Evolutionary conservation across 64 coral and sea anemone species (phyloP), one percentile per base, ranked within the genome.

Genomic region (Dendronephthya gigantea): DNA sequence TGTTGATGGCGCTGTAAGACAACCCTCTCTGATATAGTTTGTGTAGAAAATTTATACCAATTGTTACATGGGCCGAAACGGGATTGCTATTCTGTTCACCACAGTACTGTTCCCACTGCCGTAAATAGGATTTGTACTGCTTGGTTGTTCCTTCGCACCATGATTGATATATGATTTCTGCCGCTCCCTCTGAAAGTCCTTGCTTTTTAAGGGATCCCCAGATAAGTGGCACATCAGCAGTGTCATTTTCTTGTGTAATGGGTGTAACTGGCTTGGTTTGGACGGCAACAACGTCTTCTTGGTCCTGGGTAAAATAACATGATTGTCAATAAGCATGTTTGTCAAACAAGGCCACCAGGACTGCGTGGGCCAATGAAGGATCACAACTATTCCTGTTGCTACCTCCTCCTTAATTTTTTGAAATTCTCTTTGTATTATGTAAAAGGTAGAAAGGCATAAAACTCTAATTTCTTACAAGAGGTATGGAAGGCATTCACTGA

Each of bases 401-500:
- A 50, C 50, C 16, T 84, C 52, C 22, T 89, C 82, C 41, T 83
- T 38, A 70, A 91, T 40, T 68, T 91, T 91, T 82, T 91, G 90
- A 49, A 91, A 56, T 9, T n/a, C 72, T 25, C 28, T 31, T 34
- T 17, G 29, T 16, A 88, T 81, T 40, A 88, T 79, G 59, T 82
- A 87, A 82, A 85, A 90, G 83, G 83, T 35, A 56, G 89, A 30
- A 90, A 85, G 7, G 83, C 90, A 87, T 91, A 66, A 82, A 87
- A 91, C 34, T 15, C 35, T 52, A 85, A 52, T 79, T 32, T 48
- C 49, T 22, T 48, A 82, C 88, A 85, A 58, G 75, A 45, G 47
- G 82, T 31, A 23, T 62, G 34, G 56, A 90, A 90, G 56, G 40
- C 89, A 85, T 90, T 83, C 51, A 86, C 33, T 68, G 68, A 62